Evolutionary conservation across 2,888 invertebrate species (phyloP).

Genomic region (Stenodera caucasica): DNA sequence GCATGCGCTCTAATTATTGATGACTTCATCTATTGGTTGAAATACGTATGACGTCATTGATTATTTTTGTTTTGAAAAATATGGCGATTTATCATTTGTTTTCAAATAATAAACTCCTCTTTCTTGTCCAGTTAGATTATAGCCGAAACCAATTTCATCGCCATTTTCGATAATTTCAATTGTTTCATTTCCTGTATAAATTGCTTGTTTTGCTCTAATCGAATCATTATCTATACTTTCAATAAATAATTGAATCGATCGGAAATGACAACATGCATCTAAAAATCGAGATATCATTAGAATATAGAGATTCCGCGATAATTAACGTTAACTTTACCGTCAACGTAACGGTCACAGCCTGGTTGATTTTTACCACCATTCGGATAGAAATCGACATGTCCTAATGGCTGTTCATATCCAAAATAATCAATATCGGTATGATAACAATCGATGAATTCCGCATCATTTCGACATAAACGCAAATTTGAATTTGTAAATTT

Average conservation of each 20-base stretch:
- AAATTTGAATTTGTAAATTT: constrained; percentile 34
- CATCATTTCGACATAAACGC: constrained; percentile 72
- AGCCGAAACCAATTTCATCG: not conserved
- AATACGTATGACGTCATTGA: too few relatives aligned
- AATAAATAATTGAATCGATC: constrained; percentile 55
- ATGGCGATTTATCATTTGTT: not conserved
- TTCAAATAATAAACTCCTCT: not conserved
- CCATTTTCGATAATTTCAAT: not conserved
- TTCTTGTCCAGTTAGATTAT: not conserved
- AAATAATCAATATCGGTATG: constrained; percentile 70
- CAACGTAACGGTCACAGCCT: constrained; percentile 58
- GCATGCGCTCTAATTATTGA: too few relatives aligned
- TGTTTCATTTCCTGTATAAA: constrained; percentile 16
- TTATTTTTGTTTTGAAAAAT: too few relatives aligned
- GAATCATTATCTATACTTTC: constrained; percentile 56
- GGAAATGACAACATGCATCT: constrained; percentile 58
- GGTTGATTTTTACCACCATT: constrained; percentile 72
- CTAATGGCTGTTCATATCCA: constrained; percentile 64
- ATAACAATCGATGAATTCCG: constrained; percentile 72
- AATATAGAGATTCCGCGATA: not conserved
- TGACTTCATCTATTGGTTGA: too few relatives aligned
- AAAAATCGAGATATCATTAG: constrained; percentile 26
- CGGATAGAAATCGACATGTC: constrained; percentile 75
- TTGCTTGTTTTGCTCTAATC: constrained; percentile 51
- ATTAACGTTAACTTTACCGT: constrained; percentile 33